These are phyloP conservation scores for Geotrypetes seraphini DNA, from an alignment of 2,797 vertebrate species.

Conservation along the genomic window DNA sequence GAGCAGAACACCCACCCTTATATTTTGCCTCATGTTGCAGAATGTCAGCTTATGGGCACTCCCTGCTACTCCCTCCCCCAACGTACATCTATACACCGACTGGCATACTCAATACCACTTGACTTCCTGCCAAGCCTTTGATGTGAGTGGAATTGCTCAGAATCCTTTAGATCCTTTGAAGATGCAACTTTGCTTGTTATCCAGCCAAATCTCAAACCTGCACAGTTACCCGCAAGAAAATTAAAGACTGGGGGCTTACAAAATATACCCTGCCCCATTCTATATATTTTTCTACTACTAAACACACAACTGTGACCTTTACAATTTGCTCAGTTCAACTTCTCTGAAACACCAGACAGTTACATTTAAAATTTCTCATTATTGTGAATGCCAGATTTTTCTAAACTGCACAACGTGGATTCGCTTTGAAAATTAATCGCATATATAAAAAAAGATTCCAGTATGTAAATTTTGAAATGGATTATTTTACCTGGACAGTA, in stretches of 20 bases:
- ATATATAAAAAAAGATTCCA: too few species aligned
- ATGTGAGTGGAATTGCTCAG: slow-evolving; percentile 46
- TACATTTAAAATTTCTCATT: too few species aligned
- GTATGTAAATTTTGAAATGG: too few species aligned
- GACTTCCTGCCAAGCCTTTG: slow-evolving; percentile 57
- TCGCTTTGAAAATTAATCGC: too few species aligned
- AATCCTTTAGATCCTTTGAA: slow-evolving; percentile 52
- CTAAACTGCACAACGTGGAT: too few species aligned
- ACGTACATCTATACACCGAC: slow-evolving; percentile 31
- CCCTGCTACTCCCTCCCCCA: slow-evolving; percentile 14
- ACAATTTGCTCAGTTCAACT: too few species aligned
- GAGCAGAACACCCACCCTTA: slow-evolving; percentile 14
- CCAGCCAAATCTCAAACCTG: slow-evolving; percentile 29
- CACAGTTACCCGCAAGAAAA: slow-evolving; percentile 10
- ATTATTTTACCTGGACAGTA: too few species aligned
- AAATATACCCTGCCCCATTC: neutral
- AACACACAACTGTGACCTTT: neutral
- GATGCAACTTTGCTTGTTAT: slow-evolving; percentile 39
- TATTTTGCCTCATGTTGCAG: slow-evolving; percentile 51
- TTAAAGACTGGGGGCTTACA: neutral
- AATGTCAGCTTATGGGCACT: slow-evolving; percentile 8
- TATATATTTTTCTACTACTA: neutral
- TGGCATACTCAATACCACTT: slow-evolving; percentile 53
- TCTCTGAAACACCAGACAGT: too few species aligned
- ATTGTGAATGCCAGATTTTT: too few species aligned